Conservation (phyloP, 2,888 invertebrate species). For the Lithodes maja region DNA sequence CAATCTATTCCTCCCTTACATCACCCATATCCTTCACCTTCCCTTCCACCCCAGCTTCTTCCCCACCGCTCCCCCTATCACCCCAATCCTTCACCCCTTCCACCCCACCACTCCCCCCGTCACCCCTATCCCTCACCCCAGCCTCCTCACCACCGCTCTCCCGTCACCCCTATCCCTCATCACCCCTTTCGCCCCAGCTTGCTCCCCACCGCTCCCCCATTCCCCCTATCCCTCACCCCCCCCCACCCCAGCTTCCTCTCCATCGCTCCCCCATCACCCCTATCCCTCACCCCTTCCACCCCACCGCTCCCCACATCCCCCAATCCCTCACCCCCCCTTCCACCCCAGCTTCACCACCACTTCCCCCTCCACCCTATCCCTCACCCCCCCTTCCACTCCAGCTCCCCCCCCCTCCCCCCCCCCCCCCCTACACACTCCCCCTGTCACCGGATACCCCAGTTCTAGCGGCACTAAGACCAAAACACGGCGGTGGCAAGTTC, state of each 20-base stretch:
- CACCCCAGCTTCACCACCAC: no score
- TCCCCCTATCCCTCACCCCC: not conserved
- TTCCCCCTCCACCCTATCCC: no score
- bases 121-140: not conserved
- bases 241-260: not conserved
- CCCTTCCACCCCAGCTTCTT: not conserved
- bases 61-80: not conserved
- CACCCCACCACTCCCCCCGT: not conserved
- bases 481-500: no score
- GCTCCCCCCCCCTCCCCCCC: no score
- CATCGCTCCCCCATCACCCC: not conserved
- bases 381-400: no score
- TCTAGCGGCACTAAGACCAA: no score
- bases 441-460: no score
- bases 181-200: not conserved
- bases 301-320: not conserved
- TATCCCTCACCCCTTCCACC: not conserved
- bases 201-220: not conserved
- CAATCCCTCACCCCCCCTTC: not conserved
- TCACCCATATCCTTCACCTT: not conserved
- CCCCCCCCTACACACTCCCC: no score
- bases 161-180: not conserved
- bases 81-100: not conserved
- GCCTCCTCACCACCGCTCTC: no score
- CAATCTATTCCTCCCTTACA: not conserved